Evolutionary conservation across 2,113 vertebrate species (phyloP), one percentile per base, ranked within the genome.

Genomic region (Barbus barbus): DNA sequence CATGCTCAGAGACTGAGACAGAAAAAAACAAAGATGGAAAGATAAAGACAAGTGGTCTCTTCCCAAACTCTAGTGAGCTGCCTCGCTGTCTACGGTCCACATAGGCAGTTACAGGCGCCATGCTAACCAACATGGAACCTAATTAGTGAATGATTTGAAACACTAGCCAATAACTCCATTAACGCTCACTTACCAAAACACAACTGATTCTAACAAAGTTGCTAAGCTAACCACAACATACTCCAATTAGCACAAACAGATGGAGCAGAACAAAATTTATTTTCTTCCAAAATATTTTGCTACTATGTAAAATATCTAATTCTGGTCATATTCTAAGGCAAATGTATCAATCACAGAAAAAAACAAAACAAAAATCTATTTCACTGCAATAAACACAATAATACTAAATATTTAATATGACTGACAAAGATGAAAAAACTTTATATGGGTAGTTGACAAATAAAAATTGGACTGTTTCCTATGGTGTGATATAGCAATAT

Each of bases 81-180:
- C 38, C 11, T 73, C 9, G 12, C 3, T 73, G 38, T 44, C 38
- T 73, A 14, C 13, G 0, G 12, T 73, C 71, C 38, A 46, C 38
- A 73, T 8, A n/a, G 36, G 69, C 22, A 46, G 38, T n/a, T 73
- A 26, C 71, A 73, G 71, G 38, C n/a, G 6, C 38, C 71, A 73
- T 73, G 22, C 38, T 24, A 26, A 26, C 71, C n/a, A 73, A 26
- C 8, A 73, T 46, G 71, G 12, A 73, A 41, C n/a, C 71, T 46
- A 12, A 46, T 73, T 16, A 46, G 22, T 24, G 38, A 4, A 22
- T 73, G 71, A 73, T 26, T 73, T 73, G n/a, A 73, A 73, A 73
- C n/a, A 73, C 71, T 44, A 73, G 71, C 71, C 71, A 73, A n/a
- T 73, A 73, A 44, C 38, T 73, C 38, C 71, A 73, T 73, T 73